Conservation (phyloP, 2,888 invertebrate species). For the Cabera pusaria region DNA sequence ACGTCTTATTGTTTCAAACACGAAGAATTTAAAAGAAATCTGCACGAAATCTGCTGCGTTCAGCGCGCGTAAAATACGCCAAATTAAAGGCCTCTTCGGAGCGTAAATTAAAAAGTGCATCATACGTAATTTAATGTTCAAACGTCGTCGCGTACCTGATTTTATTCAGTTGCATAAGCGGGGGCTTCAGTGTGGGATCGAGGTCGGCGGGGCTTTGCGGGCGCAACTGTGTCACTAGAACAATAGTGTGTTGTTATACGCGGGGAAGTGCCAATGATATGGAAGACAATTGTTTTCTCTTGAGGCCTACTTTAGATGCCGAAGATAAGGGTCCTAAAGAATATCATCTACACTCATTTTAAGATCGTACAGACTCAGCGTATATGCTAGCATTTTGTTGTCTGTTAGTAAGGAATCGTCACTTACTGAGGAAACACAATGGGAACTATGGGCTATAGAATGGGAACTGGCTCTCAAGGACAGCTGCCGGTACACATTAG, state of each 20-base stretch:
- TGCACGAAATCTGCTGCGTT: slow-evolving; percentile 8
- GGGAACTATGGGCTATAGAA: too few species aligned
- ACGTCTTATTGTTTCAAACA: slow-evolving; percentile 7
- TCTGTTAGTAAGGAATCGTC: too few species aligned
- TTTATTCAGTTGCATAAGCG: slow-evolving; percentile 60
- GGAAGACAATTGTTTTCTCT: slow-evolving; percentile 25
- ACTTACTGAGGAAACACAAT: too few species aligned
- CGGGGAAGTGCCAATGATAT: slow-evolving; percentile 30
- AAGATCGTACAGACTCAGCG: too few species aligned
- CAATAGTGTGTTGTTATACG: slow-evolving; percentile 41
- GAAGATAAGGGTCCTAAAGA: slow-evolving; percentile 1
- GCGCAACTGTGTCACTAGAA: slow-evolving; percentile 64
- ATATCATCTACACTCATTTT: background rate
- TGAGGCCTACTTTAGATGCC: slow-evolving; percentile 11
- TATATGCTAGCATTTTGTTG: too few species aligned
- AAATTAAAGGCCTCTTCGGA: slow-evolving; percentile 32
- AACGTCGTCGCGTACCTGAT: slow-evolving; percentile 41
- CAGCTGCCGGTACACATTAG: too few species aligned
- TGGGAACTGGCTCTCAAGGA: too few species aligned
- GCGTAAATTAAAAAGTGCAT: slow-evolving; percentile 45
- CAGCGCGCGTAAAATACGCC: slow-evolving; percentile 29
- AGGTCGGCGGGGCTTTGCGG: slow-evolving; percentile 49
- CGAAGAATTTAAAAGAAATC: slow-evolving; percentile 18
- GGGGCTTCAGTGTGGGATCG: slow-evolving; percentile 66
- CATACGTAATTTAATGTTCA: slow-evolving; percentile 35